Evolutionary conservation across 2,888 invertebrate species (phyloP).

Genomic region (Steinernema carpocapsae): DNA sequence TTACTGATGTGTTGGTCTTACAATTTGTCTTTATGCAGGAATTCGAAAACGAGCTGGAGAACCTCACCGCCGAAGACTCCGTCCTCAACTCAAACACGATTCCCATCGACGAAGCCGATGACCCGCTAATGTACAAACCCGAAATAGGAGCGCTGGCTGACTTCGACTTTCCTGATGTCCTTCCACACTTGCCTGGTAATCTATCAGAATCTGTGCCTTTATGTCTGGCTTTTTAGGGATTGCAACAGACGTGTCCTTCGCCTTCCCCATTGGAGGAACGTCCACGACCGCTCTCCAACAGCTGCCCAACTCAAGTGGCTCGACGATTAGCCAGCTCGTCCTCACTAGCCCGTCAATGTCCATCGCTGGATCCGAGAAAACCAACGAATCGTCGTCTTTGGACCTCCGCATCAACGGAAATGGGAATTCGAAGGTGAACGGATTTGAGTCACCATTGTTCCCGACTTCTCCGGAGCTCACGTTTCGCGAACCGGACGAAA

Average conservation of each 20-base stretch:
- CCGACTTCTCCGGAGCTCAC: constrained; percentile 19
- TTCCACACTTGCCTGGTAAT: constrained; percentile 34
- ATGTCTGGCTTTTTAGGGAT: constrained; percentile 34
- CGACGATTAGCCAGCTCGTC: neutral
- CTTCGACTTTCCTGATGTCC: constrained; percentile 47
- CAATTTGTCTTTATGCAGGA: neutral
- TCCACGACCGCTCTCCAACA: neutral
- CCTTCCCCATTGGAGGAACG: neutral
- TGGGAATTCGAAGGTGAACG: neutral
- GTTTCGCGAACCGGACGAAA: neutral
- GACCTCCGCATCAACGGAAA: neutral
- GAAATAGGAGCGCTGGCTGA: constrained; percentile 40
- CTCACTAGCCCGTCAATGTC: constrained; percentile 1
- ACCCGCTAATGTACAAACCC: constrained; percentile 42
- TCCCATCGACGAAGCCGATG: constrained; percentile 22
- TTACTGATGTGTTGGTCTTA: too few species aligned
- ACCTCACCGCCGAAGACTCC: constrained; percentile 19
- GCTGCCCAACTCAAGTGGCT: neutral
- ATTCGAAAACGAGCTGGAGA: neutral
- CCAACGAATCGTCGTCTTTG: constrained; percentile 14
- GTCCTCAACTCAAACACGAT: constrained; percentile 34
- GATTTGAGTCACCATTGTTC: too few species aligned
- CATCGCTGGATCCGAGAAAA: constrained; percentile 21
- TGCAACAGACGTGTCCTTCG: constrained; percentile 5
- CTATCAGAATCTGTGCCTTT: too few species aligned